Evolutionary conservation across 37 sponge, comb jelly and placozoan species (phyloP).

Genomic region (Mnemiopsis leidyi): DNA sequence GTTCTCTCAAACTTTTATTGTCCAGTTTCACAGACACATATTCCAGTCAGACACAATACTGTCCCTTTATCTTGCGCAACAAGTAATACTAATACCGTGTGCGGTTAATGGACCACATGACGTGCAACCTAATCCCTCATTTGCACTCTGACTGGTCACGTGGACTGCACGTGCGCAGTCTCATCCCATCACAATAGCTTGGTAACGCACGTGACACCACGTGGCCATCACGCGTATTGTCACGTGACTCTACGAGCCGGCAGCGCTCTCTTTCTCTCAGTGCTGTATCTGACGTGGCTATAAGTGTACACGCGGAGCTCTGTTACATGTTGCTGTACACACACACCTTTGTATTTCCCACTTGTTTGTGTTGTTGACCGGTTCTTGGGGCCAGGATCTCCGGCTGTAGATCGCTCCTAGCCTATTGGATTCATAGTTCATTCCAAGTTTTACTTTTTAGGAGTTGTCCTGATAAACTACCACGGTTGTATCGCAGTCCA

Average conservation of each 20-base stretch:
- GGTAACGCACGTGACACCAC: not conserved
- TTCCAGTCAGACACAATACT: too few relatives aligned
- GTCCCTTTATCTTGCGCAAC: not conserved
- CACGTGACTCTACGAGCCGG: not conserved
- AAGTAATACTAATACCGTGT: not conserved
- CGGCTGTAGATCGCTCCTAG: too few relatives aligned
- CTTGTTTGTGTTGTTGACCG: too few relatives aligned
- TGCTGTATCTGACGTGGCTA: slow-evolving; percentile 41
- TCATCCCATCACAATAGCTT: not conserved
- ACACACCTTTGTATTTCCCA: not conserved
- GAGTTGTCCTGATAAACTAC: too few relatives aligned
- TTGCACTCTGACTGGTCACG: not conserved
- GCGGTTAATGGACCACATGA: not conserved
- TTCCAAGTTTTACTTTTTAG: too few relatives aligned
- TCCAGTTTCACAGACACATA: too few relatives aligned
- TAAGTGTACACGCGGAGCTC: slow-evolving; percentile 18
- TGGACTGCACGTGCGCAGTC: not conserved
- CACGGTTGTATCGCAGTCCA: too few relatives aligned
- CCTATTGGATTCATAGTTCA: too few relatives aligned
- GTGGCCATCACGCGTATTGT: not conserved
- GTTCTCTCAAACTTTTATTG: too few relatives aligned
- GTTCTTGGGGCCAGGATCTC: too few relatives aligned
- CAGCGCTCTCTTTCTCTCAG: slow-evolving; percentile 17
- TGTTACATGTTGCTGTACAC: not conserved
- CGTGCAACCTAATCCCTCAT: not conserved